These are phyloP conservation scores for Pavo muticus DNA, from an alignment of 2,113 vertebrate genomes.

Conservation along the genomic window DNA sequence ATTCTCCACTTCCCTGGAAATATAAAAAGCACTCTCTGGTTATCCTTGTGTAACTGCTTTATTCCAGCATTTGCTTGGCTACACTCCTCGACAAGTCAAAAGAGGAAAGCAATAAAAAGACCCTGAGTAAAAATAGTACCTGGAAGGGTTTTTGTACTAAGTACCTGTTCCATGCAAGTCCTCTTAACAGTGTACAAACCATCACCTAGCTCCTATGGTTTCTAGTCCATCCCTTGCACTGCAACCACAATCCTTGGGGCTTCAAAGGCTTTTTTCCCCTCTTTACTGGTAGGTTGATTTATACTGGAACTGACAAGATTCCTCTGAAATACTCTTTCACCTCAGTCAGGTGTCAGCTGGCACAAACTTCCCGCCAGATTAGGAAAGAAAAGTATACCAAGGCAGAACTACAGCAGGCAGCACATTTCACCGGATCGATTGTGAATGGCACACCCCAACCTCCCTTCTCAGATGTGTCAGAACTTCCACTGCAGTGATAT, in stretches of 20 bases:
- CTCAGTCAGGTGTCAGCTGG: neutral
- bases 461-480: conserved; percentile 34
- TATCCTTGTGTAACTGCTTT: neutral
- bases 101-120: neutral
- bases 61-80: neutral
- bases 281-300: neutral
- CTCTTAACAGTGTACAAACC: neutral
- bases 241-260: neutral
- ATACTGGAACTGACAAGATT: neutral
- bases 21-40: neutral
- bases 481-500: neutral
- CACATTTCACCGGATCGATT: neutral
- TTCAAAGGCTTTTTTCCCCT: neutral
- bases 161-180: neutral
- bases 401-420: neutral
- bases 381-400: neutral
- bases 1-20: neutral
- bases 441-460: neutral
- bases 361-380: neutral
- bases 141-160: neutral
- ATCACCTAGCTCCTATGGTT: neutral
- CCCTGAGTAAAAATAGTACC: neutral
- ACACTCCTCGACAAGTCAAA: neutral
- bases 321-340: neutral
- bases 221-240: neutral